Percentiles rank a stretch among this genome's conserved stretches.
Conservation (phyloP, 2,888 invertebrate genomes). For the Melolontha melolontha region DNA sequence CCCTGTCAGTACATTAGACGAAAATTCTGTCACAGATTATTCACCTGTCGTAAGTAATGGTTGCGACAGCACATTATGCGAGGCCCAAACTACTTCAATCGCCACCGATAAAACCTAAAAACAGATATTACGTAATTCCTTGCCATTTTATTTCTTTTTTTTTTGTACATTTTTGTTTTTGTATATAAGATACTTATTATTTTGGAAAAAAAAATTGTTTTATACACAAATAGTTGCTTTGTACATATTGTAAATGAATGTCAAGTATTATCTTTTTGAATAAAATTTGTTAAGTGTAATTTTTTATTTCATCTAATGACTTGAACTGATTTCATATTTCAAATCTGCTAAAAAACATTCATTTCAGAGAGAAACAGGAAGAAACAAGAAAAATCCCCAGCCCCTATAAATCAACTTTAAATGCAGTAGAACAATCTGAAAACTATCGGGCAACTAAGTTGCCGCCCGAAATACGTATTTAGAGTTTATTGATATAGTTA, state of each 20-base stretch:
- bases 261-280: constrained; percentile 45
- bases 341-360: no score
- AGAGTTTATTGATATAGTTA: no score
- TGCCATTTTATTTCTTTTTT: constrained; percentile 34
- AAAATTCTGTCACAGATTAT: constrained; percentile 19
- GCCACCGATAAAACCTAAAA: constrained; percentile 27
- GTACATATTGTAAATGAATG: constrained; percentile 45
- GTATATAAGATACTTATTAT: constrained; percentile 41
- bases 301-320: neutral
- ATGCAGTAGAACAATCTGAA: no score
- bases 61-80: constrained; percentile 12
- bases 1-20: constrained; percentile 39
- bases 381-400: no score
- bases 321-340: no score
- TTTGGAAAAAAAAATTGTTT: constrained; percentile 37
- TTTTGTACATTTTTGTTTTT: constrained; percentile 41
- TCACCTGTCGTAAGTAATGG: constrained; percentile 32
- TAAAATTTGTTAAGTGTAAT: constrained; percentile 41
- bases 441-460: no score
- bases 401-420: no score
- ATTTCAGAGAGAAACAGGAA: no score
- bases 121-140: constrained; percentile 32
- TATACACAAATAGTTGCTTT: constrained; percentile 42
- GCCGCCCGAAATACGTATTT: no score
- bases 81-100: neutral